Evolutionary conservation across 2,888 invertebrate genomes (phyloP).

Genomic region (Scaeva pyrastri): DNA sequence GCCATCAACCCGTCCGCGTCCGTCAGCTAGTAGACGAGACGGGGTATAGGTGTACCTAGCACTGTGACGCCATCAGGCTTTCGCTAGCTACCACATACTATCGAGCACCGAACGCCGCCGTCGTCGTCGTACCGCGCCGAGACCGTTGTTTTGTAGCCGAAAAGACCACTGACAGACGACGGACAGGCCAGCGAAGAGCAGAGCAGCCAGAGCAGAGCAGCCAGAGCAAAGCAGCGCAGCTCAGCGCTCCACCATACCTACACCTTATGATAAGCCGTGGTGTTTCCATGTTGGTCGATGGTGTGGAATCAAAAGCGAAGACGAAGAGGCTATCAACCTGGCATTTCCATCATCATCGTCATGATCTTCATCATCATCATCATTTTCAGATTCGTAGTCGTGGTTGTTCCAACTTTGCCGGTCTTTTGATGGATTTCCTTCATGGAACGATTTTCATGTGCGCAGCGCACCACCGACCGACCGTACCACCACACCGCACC

Average conservation of each 20-base stretch:
- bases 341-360: conserved; percentile 53
- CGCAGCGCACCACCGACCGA: conserved; percentile 15
- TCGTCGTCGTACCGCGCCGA: not conserved
- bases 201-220: too few relatives aligned
- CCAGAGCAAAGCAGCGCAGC: not conserved
- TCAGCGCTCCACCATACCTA: not conserved
- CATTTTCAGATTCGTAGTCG: conserved; percentile 43
- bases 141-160: conserved; percentile 1
- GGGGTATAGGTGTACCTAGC: not conserved
- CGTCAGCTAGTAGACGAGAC: too few relatives aligned
- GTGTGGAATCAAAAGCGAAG: conserved; percentile 26
- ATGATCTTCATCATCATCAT: conserved; percentile 13
- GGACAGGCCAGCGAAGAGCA: not conserved
- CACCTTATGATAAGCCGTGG: conserved; percentile 37
- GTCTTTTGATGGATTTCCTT: conserved; percentile 73
- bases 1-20: conserved; percentile 61
- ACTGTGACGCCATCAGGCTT: conserved; percentile 41
- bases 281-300: conserved; percentile 6
- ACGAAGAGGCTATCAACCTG: conserved; percentile 43
- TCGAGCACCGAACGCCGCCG: not conserved
- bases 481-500: too few relatives aligned
- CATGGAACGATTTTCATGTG: conserved; percentile 73
- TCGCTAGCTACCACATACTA: not conserved
- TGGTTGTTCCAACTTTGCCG: conserved; percentile 50
- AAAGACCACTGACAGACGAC: conserved; percentile 30